Evolutionary conservation across 2,113 vertebrate genomes (phyloP), one percentile per base, ranked within the genome.

Genomic region (Aythya baeri): DNA sequence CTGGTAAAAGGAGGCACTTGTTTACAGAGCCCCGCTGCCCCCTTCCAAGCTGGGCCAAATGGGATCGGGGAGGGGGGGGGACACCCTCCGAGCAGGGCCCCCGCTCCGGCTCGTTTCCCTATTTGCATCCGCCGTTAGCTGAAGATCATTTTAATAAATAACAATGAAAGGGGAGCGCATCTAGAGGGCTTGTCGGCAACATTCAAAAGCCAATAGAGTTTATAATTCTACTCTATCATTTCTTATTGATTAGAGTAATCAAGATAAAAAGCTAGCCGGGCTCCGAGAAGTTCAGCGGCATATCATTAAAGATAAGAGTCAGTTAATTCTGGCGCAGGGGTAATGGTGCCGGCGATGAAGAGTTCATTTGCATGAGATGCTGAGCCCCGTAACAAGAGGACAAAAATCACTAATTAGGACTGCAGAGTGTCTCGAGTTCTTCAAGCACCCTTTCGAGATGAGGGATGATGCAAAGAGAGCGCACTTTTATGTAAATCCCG

Each of bases 321-420:
- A 98, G 97, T 98, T 99, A 98, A 99, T 99, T 99, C 98, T 97
- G 97, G 97, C 97, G 97, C 98, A 81, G 97, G 98, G 97, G 98
- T 98, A 98, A 98, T 98, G 98, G 98, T 98, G 98, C 94, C 98
- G 98, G 97, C 97, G 98, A 98, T 98, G 98, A 98, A 98, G 98
- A 97, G 98, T 97, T 99, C 98, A 99, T 99, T 99, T 99, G 98
- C 99, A 99, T 99, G 98, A 98, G 98, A 98, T 97, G 98, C 98
- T 98, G 98, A 98, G 98, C 98, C 98, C 98, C 97, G 98, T 97
- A 98, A 98, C 98, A 98, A 98, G 98, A 98, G 98, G 98, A 99
- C 98, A 99, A 98, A 99, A 99, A 99, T 99, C 99, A 99, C 98
- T 99, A 99, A 99, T 99, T 99, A 99, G 98, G 97, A 97, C 97